Percentiles rank a stretch among this genome's conserved stretches.
phyloP scores from a whole-genome alignment of 2,113 vertebrate genomes.

The Chitala chitala region DNA sequence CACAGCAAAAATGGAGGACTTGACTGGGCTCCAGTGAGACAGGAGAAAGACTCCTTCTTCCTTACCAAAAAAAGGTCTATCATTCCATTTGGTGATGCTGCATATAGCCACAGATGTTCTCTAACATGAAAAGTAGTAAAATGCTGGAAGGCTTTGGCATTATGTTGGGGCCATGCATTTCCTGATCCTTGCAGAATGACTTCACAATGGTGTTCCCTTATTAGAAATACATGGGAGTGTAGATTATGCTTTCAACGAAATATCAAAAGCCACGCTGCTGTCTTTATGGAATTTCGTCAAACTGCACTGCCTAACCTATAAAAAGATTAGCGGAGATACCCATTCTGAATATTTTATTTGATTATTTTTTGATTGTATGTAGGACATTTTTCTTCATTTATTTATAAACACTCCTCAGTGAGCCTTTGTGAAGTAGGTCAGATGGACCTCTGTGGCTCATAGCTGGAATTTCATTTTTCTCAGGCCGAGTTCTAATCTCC shows the following conservation, averaged over 20 bases:
- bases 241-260: too few species aligned
- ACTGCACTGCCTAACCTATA: neutral
- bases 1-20: neutral
- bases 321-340: neutral
- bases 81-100: too few species aligned
- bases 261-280: neutral
- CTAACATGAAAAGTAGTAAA: too few species aligned
- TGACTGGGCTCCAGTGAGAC: neutral
- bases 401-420: neutral
- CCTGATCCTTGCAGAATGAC: too few species aligned
- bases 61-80: neutral
- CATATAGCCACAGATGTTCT: too few species aligned
- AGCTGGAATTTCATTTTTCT: neutral
- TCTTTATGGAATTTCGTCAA: neutral
- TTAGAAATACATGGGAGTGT: neutral
- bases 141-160: too few species aligned
- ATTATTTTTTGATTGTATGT: neutral
- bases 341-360: neutral
- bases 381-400: conserved; percentile 16
- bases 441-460: neutral
- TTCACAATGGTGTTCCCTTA: neutral
- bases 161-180: neutral
- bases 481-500: neutral
- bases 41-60: neutral
- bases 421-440: conserved; percentile 6